Percentiles rank a stretch among this genome's conserved stretches.
Conservation (phyloP, 2,888 invertebrate species). For the Metacarcinus magister region DNA sequence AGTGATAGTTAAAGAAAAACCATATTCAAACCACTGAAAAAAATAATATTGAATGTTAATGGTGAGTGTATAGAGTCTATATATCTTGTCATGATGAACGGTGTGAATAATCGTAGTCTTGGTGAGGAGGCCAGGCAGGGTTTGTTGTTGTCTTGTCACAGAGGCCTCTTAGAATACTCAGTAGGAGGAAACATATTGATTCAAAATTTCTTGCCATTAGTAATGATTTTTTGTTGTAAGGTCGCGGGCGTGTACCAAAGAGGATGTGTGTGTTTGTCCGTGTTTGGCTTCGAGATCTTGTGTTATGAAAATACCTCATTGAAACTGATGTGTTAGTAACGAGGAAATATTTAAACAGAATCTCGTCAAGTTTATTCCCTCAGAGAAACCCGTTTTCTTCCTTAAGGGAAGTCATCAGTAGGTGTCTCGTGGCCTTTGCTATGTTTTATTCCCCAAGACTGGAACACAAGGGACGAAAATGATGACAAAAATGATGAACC, state of each 20-base stretch:
- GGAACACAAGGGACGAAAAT: not conserved
- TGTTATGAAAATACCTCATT: not conserved
- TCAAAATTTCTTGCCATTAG: too few species aligned
- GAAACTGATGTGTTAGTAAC: too few species aligned
- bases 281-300: not conserved
- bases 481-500: not conserved
- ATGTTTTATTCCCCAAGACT: not conserved
- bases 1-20: not conserved
- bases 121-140: too few species aligned
- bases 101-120: too few species aligned
- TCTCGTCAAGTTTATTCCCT: not conserved
- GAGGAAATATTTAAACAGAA: not conserved
- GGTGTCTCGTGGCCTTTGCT: not conserved
- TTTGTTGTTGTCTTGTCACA: too few species aligned
- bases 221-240: too few species aligned
- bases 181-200: not conserved
- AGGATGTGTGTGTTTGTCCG: too few species aligned
- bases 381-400: not conserved
- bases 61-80: not conserved
- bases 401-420: not conserved
- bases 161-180: too few species aligned
- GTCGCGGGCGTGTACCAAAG: too few species aligned
- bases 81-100: too few species aligned
- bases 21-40: too few species aligned
- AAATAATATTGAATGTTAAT: not conserved